A percentile compares a stretch with the other conserved stretches of the same genome.
phyloP scores from a whole-genome alignment of 2,113 vertebrate species.

The Macaca fascicularis region T2T-MFA8v1.1 NC_088378.1:95143501-95144000 shows the following conservation, averaged over 20 bases:
- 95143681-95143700: background rate
- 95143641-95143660: background rate
- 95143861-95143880: background rate
- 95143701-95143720: background rate
- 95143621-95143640: background rate
- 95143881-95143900: constrained; percentile 28
- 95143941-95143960: background rate
- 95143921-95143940: constrained; percentile 7
- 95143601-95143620: background rate
- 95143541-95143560: background rate
- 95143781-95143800: background rate
- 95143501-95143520: background rate
- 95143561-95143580: background rate
- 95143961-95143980: background rate
- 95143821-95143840: constrained; percentile 33
- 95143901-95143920: background rate
- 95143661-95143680: background rate
- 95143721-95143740: background rate
- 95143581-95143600: background rate
- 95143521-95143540: constrained; percentile 30
- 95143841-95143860: background rate
- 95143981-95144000: background rate
- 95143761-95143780: background rate
- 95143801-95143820: background rate
- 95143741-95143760: background rate